Base-by-base conservation (phyloP, 2,888 invertebrate species). In the Pseudoips prasinana region DNA sequence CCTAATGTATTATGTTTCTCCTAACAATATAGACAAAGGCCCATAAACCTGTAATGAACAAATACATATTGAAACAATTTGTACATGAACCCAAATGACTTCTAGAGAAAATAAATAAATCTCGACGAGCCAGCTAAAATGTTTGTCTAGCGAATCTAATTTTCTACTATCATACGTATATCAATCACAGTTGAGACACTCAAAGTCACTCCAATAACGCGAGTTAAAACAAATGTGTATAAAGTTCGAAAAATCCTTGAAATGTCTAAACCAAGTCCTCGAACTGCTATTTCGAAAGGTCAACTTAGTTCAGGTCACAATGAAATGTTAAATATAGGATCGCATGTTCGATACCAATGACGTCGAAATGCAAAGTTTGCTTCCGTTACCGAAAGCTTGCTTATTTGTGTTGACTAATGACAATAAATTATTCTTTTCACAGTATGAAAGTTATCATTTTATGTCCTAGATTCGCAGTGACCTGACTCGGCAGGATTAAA, bases 261-360 rank as follows among this genome's bases (percentile, higher is more conserved):
- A 54, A 47, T 42, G 31, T 43, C 31, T 43, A 33, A 20, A 20
- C 20, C 7, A 2, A n/a, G 51, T 56, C 49, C 43, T 59, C 60
- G 46, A 58, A 61, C 58, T 58, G 46, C 54, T 3, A 20, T 61
- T 57, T 46, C 26, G 34, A 68, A 71, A 77, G 74, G 75, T 75
- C 74, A 67, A 67, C 62, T 59, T 60, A 67, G 68, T 67, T 67
- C 60, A 56, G 61, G 67, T 62, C 65, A 70, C 68, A 73, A 72
- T 66, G 66, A 71, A 83, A 76, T 68, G 78, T 81, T 82, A 83
- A 83, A 79, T 80, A 78, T 80, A 70, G 71, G 64, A 83, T 84
- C 71, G 85, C 85, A 81, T 85, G 85, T 73, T 75, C 63, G 53
- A 48, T 47, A 35, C 32, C 61, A 69, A 64, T 73, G 74, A 70